Percentiles rank a stretch among this genome's conserved stretches.
Conservation (phyloP, 1,140 invertebrate genomes). For the Lerema accius region DNA sequence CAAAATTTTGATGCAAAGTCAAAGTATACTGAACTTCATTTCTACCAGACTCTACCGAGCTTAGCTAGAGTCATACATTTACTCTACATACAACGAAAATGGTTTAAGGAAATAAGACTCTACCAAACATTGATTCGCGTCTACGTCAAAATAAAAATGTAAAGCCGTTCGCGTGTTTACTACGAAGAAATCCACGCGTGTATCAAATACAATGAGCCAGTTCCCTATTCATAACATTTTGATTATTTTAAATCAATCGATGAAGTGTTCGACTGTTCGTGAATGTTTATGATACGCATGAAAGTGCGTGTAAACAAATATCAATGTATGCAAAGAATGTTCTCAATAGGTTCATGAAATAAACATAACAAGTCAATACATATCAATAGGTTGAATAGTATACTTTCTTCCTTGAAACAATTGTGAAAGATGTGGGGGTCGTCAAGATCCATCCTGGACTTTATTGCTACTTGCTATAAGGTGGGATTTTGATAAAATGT, state of each 20-base stretch:
- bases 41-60: too few species aligned
- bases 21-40: conserved; percentile 4
- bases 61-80: too few species aligned
- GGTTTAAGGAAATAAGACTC: too few species aligned
- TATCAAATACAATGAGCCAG: not conserved
- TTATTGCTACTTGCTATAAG: too few species aligned
- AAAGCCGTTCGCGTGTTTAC: conserved; percentile 13
- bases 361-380: not conserved
- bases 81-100: too few species aligned
- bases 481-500: too few species aligned
- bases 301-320: conserved; percentile 8
- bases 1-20: conserved; percentile 12
- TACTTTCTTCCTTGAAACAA: too few species aligned
- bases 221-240: conserved; percentile 26
- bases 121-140: conserved; percentile 4
- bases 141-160: conserved; percentile 13
- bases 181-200: conserved; percentile 8
- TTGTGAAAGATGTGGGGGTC: too few species aligned
- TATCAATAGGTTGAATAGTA: not conserved
- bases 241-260: conserved; percentile 12
- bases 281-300: conserved; percentile 8
- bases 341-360: conserved; percentile 14
- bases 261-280: conserved; percentile 2
- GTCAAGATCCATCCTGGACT: too few species aligned
- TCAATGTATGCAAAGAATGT: conserved; percentile 1